phyloP scores from a whole-genome alignment of 2,888 invertebrate genomes.

The Nematopogon swammerdamellus region DNA sequence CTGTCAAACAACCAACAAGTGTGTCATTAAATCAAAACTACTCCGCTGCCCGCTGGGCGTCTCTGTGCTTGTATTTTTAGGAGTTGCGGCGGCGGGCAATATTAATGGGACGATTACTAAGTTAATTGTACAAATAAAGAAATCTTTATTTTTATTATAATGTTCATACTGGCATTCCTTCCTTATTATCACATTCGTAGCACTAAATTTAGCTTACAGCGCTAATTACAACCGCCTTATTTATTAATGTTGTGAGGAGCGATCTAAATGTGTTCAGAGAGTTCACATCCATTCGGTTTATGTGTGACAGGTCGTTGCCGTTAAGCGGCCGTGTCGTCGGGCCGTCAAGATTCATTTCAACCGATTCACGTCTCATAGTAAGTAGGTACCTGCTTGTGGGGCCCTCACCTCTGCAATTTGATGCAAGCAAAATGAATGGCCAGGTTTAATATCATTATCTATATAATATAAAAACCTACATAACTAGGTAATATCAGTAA shows the following conservation, averaged over 20 bases:
- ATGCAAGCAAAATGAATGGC: too few relatives aligned
- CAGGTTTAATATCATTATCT: too few relatives aligned
- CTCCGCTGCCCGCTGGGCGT: slow-evolving; percentile 17
- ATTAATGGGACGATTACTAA: slow-evolving; percentile 36
- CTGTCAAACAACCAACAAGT: background rate
- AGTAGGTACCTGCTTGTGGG: too few relatives aligned
- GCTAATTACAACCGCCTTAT: slow-evolving; percentile 45
- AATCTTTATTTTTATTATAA: slow-evolving; percentile 43
- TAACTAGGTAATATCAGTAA: too few relatives aligned
- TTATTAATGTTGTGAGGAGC: slow-evolving; percentile 35
- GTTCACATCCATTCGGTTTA: too few relatives aligned
- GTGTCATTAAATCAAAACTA: background rate
- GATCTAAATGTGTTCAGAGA: background rate
- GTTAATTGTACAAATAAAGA: slow-evolving; percentile 46
- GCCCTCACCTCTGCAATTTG: too few relatives aligned
- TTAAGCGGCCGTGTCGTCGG: too few relatives aligned
- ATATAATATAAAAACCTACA: too few relatives aligned
- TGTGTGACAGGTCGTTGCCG: too few relatives aligned
- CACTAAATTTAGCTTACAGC: slow-evolving; percentile 46
- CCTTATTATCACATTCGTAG: slow-evolving; percentile 47
- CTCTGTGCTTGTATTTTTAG: slow-evolving; percentile 30
- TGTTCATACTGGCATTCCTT: slow-evolving; percentile 47
- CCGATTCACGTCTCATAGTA: too few relatives aligned
- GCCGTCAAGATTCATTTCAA: too few relatives aligned
- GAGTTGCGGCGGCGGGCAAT: slow-evolving; percentile 34